phyloP scores from a whole-genome alignment of 2,888 invertebrate species.

The Pilophorus perplexus region DNA sequence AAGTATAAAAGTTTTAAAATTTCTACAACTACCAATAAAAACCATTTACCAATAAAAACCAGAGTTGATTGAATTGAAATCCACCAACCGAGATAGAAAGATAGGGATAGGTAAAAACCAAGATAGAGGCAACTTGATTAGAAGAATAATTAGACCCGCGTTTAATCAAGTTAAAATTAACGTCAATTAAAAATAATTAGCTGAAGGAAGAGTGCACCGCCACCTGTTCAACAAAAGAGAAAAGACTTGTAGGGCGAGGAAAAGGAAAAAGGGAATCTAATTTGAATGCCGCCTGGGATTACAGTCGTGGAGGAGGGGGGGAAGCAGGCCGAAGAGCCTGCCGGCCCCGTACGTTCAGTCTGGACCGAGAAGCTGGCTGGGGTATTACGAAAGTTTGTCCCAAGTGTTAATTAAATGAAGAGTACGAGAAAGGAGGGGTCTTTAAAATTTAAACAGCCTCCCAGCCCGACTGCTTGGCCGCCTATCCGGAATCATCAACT shows the following conservation, averaged over 20 bases:
- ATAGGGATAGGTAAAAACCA: background rate
- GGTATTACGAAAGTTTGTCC: constrained; percentile 28
- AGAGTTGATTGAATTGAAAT: background rate
- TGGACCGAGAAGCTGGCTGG: background rate
- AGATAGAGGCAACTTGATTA: background rate
- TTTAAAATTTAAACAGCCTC: constrained; percentile 20
- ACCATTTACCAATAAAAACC: no score
- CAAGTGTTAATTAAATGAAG: constrained; percentile 34
- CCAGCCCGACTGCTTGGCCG: background rate
- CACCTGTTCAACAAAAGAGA: constrained; percentile 29
- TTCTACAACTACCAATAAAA: no score
- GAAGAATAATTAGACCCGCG: background rate
- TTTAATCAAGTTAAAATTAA: constrained; percentile 28
- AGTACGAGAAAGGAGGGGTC: constrained; percentile 1
- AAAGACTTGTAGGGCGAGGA: background rate
- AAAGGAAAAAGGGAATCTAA: constrained; percentile 23
- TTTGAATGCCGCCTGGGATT: constrained; percentile 29
- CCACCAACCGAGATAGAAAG: background rate
- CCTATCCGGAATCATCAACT: background rate
- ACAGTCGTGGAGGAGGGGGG: constrained; percentile 1
- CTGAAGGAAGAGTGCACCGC: constrained; percentile 14
- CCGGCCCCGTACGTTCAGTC: constrained; percentile 4
- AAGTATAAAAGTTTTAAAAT: no score
- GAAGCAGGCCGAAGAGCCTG: background rate
- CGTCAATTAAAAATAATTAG: constrained; percentile 26